These are phyloP conservation scores for Hyles lineata DNA, from an alignment of 2,888 invertebrate genomes.

Conservation along the genomic window DNA sequence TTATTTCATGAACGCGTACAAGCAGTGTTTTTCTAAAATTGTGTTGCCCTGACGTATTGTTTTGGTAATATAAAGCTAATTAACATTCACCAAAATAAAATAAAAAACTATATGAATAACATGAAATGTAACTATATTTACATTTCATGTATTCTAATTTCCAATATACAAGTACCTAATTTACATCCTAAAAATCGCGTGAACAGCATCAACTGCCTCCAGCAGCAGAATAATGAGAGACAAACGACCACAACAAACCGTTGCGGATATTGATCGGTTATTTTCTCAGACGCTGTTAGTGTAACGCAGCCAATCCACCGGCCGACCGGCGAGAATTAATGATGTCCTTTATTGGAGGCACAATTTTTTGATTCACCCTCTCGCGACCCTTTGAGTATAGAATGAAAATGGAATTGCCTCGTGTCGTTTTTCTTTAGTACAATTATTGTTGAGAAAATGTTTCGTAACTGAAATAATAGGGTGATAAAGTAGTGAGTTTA, in stretches of 20 bases:
- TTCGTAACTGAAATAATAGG: too few species aligned
- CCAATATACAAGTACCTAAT: conserved; percentile 27
- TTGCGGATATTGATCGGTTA: conserved; percentile 69
- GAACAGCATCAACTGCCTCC: conserved; percentile 28
- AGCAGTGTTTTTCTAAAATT: too few species aligned
- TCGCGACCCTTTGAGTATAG: conserved; percentile 40
- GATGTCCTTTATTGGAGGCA: conserved; percentile 89
- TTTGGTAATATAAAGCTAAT: too few species aligned
- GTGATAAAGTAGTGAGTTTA: too few species aligned
- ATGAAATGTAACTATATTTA: too few species aligned
- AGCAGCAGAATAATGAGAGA: conserved; percentile 36
- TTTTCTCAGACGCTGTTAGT: conserved; percentile 65
- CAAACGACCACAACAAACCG: conserved; percentile 50
- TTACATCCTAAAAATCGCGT: conserved; percentile 38
- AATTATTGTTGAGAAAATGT: too few species aligned
- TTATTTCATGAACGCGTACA: too few species aligned
- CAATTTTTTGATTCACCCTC: conserved; percentile 86
- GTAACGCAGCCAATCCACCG: conserved; percentile 71
- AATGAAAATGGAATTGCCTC: neutral
- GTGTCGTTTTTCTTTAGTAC: neutral
- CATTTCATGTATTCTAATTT: too few species aligned
- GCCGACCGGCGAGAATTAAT: conserved; percentile 85
- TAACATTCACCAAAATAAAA: too few species aligned
- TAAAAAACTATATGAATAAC: too few species aligned
- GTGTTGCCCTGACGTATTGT: too few species aligned